Evolutionary conservation across 2,888 invertebrate genomes (phyloP), one percentile per base, ranked within the genome.

Genomic region (Ophion ellenae): DNA sequence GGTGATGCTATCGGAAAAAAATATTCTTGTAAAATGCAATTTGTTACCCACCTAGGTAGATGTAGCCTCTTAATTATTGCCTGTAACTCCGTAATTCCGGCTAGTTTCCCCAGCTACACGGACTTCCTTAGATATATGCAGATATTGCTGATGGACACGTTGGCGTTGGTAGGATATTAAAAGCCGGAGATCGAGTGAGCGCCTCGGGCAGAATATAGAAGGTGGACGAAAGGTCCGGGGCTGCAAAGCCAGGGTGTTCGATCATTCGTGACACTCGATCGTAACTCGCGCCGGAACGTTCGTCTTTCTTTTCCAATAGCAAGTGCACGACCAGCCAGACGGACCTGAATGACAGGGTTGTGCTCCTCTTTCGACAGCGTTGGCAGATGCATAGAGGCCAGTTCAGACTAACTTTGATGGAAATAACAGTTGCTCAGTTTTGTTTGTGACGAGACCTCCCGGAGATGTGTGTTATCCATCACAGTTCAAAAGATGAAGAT

Each of bases 261-360:
- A 87, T 86, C 88, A 88, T 88, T 83, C 85, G 80, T 84, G 88
- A 84, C 86, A 82, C 81, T 84, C 71, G 80, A 81, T 63, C 75
- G 78, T 80, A 70, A 61, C 70, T 59, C 83, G 47, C 63, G 66
- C 53, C 14, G 11, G 61, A 82, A 67, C 75, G 64, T 79, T 79
- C 69, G 66, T 82, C 79, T 85, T 82, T 74, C 75, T 82, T 82
- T 81, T 79, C 57, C 75, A 67, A 79, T 82, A 64, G 70, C 82
- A 82, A 57, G 59, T 64, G 64, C 77, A 69, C 53, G 67, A 66
- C 17, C 73, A 45, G 78, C 61, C 85, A 73, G 40, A 59, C 69
- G 14, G 47, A 75, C 32, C 69, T 57, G 28, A 36, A 81, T 67
- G 67, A 66, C 53, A 81, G 40, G 70, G 59, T 64, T 73, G 59